Conservation (phyloP, 2,888 invertebrate genomes). For the Onthophagus sagittarius region DNA sequence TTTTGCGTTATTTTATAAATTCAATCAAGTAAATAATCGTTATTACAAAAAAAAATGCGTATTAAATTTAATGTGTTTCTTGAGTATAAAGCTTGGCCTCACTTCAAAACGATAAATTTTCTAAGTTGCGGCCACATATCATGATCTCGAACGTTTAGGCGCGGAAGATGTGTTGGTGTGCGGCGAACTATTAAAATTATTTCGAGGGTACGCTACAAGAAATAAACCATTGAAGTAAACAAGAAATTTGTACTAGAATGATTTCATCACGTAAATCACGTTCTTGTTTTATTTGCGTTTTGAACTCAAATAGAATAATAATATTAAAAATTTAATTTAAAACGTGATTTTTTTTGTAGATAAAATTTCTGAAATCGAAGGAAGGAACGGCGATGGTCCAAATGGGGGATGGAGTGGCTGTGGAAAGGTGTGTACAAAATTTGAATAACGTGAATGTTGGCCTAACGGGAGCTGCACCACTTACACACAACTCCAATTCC, state of each 20-base stretch:
- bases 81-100: neutral
- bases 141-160: neutral
- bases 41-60: neutral
- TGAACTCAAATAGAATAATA: neutral
- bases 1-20: neutral
- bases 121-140: neutral
- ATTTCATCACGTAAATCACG: neutral
- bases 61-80: neutral
- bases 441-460: constrained; percentile 89
- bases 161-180: neutral
- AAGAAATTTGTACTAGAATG: neutral
- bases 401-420: constrained; percentile 93
- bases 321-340: neutral
- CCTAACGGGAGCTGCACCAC: constrained; percentile 56
- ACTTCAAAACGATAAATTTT: neutral
- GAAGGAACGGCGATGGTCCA: constrained; percentile 99
- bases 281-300: neutral
- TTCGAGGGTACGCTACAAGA: neutral
- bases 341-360: constrained; percentile 33
- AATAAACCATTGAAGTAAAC: neutral
- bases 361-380: constrained; percentile 97
- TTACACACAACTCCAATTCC: constrained; percentile 34
- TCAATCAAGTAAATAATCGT: neutral
- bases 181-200: neutral
- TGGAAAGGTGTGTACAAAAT: constrained; percentile 92